Evolutionary conservation across 2,888 invertebrate species (phyloP).

Genomic region (Lycophotia porphyrea): DNA sequence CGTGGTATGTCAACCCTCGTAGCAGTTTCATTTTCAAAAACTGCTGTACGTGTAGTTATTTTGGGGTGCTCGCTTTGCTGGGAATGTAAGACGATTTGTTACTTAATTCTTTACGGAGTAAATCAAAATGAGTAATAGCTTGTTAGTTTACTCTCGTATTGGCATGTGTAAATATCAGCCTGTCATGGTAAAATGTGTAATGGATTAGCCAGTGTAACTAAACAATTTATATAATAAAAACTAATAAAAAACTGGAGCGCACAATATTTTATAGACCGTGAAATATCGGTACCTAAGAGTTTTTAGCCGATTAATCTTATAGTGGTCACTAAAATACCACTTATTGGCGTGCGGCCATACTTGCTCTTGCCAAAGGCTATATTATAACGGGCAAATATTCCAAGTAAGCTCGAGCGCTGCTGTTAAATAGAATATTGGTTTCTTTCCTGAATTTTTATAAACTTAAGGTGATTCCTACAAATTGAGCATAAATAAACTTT

Average conservation of each 20-base stretch:
- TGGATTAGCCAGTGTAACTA: not conserved
- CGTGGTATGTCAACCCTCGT: constrained; percentile 63
- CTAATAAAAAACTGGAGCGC: constrained; percentile 15
- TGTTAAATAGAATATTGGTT: constrained; percentile 30
- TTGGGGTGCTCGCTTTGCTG: constrained; percentile 1
- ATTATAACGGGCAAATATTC: constrained; percentile 44
- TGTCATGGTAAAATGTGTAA: not conserved
- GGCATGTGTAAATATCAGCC: not conserved
- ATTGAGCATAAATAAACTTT: constrained; percentile 71
- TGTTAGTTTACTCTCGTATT: not conserved
- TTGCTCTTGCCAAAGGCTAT: constrained; percentile 62
- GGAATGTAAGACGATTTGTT: not conserved
- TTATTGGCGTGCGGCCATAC: constrained; percentile 67
- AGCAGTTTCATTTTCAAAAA: constrained; percentile 60
- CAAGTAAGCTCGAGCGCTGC: constrained; percentile 19
- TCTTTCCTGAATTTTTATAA: constrained; percentile 38
- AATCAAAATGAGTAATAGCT: not conserved
- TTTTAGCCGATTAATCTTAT: constrained; percentile 59
- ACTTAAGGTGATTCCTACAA: constrained; percentile 51
- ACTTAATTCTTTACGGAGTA: not conserved
- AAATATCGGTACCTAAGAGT: constrained; percentile 45
- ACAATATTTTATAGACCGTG: constrained; percentile 24
- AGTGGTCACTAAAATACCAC: constrained; percentile 58
- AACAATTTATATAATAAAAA: constrained; percentile 10
- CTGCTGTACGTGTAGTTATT: constrained; percentile 40